phyloP scores from a whole-genome alignment of 2,888 invertebrate genomes.

The Hybos culiciformis region DNA sequence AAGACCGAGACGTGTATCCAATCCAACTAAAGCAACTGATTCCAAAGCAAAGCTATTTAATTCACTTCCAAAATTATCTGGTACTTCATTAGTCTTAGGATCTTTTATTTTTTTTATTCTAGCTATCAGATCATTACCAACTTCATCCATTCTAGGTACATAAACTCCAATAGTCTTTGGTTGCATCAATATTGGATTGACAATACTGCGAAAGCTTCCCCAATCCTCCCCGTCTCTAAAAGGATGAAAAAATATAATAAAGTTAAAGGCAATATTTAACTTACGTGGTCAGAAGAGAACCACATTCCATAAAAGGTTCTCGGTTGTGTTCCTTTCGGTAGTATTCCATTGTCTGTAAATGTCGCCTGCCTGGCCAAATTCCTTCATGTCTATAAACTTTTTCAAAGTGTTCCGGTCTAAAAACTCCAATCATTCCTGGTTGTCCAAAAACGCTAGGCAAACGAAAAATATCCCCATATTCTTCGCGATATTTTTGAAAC shows the following conservation, averaged over 20 bases:
- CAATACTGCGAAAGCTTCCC: slow-evolving; percentile 48
- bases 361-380: slow-evolving; percentile 4
- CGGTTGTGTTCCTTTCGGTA: slow-evolving; percentile 3
- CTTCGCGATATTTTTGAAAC: background rate
- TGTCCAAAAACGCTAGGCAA: slow-evolving; percentile 6
- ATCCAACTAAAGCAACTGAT: slow-evolving; percentile 35
- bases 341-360: slow-evolving; percentile 6
- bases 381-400: slow-evolving; percentile 16
- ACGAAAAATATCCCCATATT: slow-evolving; percentile 7
- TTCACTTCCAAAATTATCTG: slow-evolving; percentile 37
- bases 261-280: background rate
- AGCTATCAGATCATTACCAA: background rate
- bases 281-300: slow-evolving; percentile 22
- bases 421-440: slow-evolving; percentile 8
- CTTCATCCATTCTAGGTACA: slow-evolving; percentile 35
- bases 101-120: slow-evolving; percentile 29
- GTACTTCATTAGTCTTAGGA: slow-evolving; percentile 27
- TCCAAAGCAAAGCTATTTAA: slow-evolving; percentile 45
- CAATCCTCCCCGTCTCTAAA: slow-evolving; percentile 38
- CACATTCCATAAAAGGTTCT: slow-evolving; percentile 17
- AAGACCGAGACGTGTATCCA: slow-evolving; percentile 29
- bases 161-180: slow-evolving; percentile 42
- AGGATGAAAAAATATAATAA: background rate
- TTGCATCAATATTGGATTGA: slow-evolving; percentile 49
- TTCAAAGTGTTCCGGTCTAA: slow-evolving; percentile 9